Conservation (phyloP, 1,140 invertebrate genomes). For the Latrodectus geometricus region DNA sequence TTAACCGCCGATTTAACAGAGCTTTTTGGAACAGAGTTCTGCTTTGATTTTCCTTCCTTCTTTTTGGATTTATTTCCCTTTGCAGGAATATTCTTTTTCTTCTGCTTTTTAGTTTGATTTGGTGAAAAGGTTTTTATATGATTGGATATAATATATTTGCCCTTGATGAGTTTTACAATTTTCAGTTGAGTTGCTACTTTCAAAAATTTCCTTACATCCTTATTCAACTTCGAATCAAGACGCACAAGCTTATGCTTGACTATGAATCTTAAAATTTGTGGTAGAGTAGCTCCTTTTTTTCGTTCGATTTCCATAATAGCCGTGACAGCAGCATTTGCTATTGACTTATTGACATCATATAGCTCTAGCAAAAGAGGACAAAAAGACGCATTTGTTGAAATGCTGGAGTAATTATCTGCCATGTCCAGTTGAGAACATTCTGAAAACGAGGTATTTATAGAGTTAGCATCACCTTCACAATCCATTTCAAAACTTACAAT, state of each 20-base stretch:
- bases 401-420: not conserved
- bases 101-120: too few species aligned
- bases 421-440: not conserved
- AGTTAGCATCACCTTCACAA: not conserved
- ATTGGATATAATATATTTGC: too few species aligned
- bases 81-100: too few species aligned
- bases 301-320: not conserved
- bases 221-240: constrained; percentile 7
- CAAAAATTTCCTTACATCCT: constrained; percentile 16
- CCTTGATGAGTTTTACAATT: too few species aligned
- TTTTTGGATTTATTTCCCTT: too few species aligned
- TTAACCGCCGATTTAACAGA: too few species aligned
- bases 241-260: not conserved
- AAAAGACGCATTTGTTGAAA: too few species aligned
- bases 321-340: not conserved
- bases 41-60: too few species aligned
- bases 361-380: not conserved
- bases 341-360: constrained; percentile 3
- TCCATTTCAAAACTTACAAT: not conserved
- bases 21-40: too few species aligned
- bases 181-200: not conserved
- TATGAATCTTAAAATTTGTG: constrained; percentile 15
- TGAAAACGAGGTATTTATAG: not conserved
- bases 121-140: too few species aligned
- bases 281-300: not conserved